Evolutionary conservation across 2,113 vertebrate species (phyloP), one percentile per base, ranked within the genome.

Genomic region (Pseudopodoces humilis): DNA sequence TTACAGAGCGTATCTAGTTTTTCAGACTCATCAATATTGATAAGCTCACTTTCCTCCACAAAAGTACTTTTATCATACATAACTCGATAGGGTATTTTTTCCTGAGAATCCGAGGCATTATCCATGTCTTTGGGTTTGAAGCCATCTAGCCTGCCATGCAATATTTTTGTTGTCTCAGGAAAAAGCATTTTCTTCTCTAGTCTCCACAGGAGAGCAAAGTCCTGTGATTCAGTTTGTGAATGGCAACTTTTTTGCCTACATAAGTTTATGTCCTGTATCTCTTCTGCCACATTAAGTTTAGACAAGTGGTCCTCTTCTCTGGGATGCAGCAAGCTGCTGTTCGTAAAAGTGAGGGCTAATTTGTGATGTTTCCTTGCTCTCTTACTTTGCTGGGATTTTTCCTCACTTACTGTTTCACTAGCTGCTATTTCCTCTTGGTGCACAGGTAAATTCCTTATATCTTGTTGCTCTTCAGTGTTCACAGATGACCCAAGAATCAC

Each of bases 121-220:
- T 68, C 94, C 47, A 97, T 67, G 8, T 82, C 33, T 95, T 98
- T 97, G 5, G 99, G 98, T 88, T 98, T 97, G 89, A 99, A 99
- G 64, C 96, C 98, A 44, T 97, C 97, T 25, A 98, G 44, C 82
- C 98, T 97, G 46, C 98, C 98, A 50, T 84, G 91, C 83, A 99
- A 49, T 18, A 99, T 71, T 84, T 88, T 97, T 39, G 92, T 10
- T 62, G 88, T 97, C 56, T 97, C 97, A 16, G 96, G 78, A 90
- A 96, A 94, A 84, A 92, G 83, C 18, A 97, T 88, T 83, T 98
- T 98, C 59, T 96, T 98, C 96, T 98, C 98, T 75, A 99, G 93
- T 86, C 98, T 99, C 99, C 99, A 99, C 47, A 99, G 95, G 3
- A 99, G 83, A 71, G 98, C 98, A 95, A 99, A 99, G 95, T 99